Base-by-base conservation (phyloP, 35 echinoderm and acorn worm genomes). In the Amphiura filiformis region DNA sequence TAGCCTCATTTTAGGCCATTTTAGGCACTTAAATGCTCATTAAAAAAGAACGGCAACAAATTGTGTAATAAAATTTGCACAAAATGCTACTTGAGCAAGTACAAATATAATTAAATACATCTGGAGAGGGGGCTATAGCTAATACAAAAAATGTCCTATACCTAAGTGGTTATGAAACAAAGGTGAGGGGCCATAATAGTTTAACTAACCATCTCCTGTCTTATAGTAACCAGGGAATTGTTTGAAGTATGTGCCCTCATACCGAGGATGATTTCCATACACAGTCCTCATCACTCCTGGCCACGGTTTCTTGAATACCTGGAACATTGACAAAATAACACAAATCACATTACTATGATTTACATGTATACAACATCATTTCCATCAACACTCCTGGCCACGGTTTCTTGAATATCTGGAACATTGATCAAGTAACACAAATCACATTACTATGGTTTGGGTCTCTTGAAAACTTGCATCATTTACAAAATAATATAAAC, bases 271-370 rank as follows among this genome's bases (percentile, higher is more conserved):
- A 84, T 99, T 87, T 36, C 93, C 85, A 81, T 99, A 99, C 32
- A 99, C 91, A 31, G 96, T 99, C 34, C 96, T 86, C 96, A 99
- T 99, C 37, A 95, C 82, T 37, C 96, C 96, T 26, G 96, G 96
- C 96, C 96, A 99, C 0, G 96, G 96, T 18, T 91, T 82, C 81
- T 89, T 99, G 85, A 92, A 99, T 75, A 94, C 96, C 96, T 99
- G 31, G 0, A 80, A 41, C 0, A 82, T 36, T 26, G n/a, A n/a
- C n/a, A n/a, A n/a, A n/a, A n/a, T 20, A 37, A 42, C 3, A 83
- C 9, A 47, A 76, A 40, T 31, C 1, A 79, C 9, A 31, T 39
- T 70, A 70, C 32, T 1, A 76, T 3, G 18, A 80, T 33, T 80
- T 4, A 0, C 28, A 35, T 18, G 22, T 22, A 5, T 36, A 33